Evolutionary conservation across 2,113 vertebrate species (phyloP).

Genomic region (Orthonyx spaldingii): DNA sequence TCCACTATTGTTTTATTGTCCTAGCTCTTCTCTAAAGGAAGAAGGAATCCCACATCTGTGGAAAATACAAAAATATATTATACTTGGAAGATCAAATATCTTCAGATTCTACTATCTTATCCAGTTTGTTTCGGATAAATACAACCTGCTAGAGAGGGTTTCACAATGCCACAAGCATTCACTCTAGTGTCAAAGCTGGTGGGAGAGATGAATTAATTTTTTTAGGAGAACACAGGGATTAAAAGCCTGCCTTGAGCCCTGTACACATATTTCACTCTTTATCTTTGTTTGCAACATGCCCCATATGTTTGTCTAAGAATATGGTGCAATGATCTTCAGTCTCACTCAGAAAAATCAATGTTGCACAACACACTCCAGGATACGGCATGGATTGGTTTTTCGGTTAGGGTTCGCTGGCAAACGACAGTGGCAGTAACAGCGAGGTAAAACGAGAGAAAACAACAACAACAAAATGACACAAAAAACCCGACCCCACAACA

Average conservation of each 20-base stretch:
- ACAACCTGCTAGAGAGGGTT: neutral
- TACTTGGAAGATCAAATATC: neutral
- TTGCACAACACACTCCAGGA: conserved; percentile 14
- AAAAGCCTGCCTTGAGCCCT: neutral
- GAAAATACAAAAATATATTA: neutral
- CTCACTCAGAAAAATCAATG: neutral
- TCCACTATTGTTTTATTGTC: neutral
- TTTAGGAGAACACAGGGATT: neutral
- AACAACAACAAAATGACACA: too few relatives aligned
- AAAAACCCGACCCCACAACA: too few relatives aligned
- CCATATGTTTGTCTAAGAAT: neutral
- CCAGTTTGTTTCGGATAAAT: neutral
- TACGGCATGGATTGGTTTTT: neutral
- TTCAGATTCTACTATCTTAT: neutral
- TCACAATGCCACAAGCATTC: neutral
- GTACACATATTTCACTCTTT: neutral
- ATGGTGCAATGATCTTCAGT: neutral
- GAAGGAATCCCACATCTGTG: neutral
- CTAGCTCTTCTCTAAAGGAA: neutral
- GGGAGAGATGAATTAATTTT: neutral
- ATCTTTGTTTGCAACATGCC: neutral
- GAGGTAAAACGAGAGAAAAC: neutral
- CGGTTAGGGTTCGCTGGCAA: neutral
- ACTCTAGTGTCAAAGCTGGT: neutral
- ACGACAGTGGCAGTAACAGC: rapidly evolving